These are phyloP conservation scores for Cochlearius cochlearius DNA, from an alignment of 2,113 vertebrate genomes.

Conservation along the genomic window DNA sequence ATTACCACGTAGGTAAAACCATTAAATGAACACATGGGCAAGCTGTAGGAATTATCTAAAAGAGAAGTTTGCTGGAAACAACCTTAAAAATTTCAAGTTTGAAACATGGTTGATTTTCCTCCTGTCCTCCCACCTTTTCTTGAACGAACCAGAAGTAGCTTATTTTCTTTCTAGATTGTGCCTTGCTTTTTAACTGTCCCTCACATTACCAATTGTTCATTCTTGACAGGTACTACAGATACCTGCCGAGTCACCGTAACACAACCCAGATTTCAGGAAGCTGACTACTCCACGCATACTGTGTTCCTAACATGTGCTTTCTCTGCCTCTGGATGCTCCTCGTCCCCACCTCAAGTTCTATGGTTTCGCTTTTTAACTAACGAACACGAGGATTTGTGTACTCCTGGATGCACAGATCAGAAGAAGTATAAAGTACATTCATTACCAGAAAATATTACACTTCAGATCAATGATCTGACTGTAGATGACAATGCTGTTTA, in stretches of 20 bases:
- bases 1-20: not conserved
- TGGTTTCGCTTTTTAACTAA: constrained; percentile 73
- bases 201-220: not conserved
- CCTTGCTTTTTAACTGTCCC: not conserved
- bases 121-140: not conserved
- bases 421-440: constrained; percentile 49
- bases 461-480: constrained; percentile 54
- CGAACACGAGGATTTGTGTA: constrained; percentile 36
- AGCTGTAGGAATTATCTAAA: not conserved
- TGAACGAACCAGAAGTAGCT: not conserved
- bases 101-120: not conserved
- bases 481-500: constrained; percentile 73
- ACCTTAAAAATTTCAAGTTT: not conserved
- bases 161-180: not conserved
- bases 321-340: constrained; percentile 8
- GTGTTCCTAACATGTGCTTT: constrained; percentile 58
- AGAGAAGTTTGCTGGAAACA: not conserved
- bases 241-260: constrained; percentile 51
- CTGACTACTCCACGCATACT: not conserved
- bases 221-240: constrained; percentile 29
- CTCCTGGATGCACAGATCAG: not conserved
- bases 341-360: not conserved
- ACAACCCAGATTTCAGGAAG: constrained; percentile 54
- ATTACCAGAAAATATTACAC: not conserved
- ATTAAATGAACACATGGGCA: not conserved